Evolutionary conservation across 2,113 vertebrate species (phyloP), one percentile per base, ranked within the genome.

Genomic region (Anarhynchus alexandrinus): DNA sequence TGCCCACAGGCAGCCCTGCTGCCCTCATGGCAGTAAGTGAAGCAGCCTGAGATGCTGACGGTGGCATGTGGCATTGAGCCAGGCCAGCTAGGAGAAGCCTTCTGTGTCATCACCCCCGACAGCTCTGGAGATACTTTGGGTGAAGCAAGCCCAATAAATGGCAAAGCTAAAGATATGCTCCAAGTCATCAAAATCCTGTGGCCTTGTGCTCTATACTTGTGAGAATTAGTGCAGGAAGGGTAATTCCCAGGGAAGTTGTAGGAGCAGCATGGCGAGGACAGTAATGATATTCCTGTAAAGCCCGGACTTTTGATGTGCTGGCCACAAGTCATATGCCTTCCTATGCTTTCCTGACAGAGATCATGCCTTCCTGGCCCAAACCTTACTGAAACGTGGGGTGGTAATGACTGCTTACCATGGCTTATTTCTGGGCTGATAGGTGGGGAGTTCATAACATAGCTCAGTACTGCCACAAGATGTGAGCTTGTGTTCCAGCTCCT

Each of bases 281-380:
- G 59, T 11, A 57, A 34, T 0, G 1, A 19, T 40, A 15, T 4
- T 17, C 6, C n/a, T 72, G 51, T 47, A 22, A 23, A 84, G 16
- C 29, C 9, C 0, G 3, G 47, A 12, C 10, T 20, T 72, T 40
- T 0, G 0, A 11, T 64, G n/a, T 64, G 15, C 27, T 82, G 27
- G 23, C 26, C 72, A 45, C 38, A 72, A 36, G 18, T 30, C 49
- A 59, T 45, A n/a, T 18, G 5, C 16, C 12, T 55, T 29, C 12
- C 40, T 65, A 16, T 42, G 22, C 9, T 81, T 73, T 87, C 11
- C 45, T 57, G 79, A 22, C n/a, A 73, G n/a, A 78, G 45, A 19
- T 38, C 0, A 2, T 15, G 29, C 18, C 18, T 81, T 87, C 40
- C 29, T 85, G 34, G 19, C 55, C 26, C 36, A 88, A 88, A 47